Conservation (phyloP, 2,113 vertebrate species). For the Neotoma lepida region DNA sequence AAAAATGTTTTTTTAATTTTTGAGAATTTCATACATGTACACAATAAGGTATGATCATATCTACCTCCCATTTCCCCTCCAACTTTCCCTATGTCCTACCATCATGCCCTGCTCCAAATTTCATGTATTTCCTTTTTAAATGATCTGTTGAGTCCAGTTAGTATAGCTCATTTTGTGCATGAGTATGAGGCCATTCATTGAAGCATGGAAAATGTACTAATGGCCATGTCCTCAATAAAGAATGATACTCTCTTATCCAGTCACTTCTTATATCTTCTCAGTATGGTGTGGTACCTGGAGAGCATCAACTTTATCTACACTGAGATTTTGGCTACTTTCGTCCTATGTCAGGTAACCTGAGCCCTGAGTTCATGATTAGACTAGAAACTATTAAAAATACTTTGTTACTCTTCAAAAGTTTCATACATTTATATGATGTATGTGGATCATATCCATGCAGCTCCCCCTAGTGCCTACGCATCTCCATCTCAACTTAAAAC, state of each 20-base stretch:
- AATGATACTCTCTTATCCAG: background rate
- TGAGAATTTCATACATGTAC: background rate
- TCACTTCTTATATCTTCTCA: background rate
- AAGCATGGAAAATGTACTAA: background rate
- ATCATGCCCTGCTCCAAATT: background rate
- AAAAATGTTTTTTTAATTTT: background rate
- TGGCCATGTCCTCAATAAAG: background rate
- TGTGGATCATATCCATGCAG: too few relatives aligned
- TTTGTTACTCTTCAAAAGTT: background rate
- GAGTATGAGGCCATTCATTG: too few relatives aligned
- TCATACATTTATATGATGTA: background rate
- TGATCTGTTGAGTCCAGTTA: background rate
- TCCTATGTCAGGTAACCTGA: background rate
- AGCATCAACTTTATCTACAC: background rate
- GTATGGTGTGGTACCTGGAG: too few relatives aligned
- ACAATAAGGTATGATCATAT: background rate
- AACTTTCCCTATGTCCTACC: background rate
- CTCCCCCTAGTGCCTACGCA: too few relatives aligned
- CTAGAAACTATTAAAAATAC: background rate
- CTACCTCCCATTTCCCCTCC: background rate
- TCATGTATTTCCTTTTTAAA: background rate
- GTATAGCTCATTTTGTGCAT: background rate
- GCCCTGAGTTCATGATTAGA: background rate
- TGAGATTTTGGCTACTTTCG: background rate
- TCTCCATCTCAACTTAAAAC: too few relatives aligned